Conservation (phyloP, 2,888 invertebrate genomes). For the Tetropium fuscum region DNA sequence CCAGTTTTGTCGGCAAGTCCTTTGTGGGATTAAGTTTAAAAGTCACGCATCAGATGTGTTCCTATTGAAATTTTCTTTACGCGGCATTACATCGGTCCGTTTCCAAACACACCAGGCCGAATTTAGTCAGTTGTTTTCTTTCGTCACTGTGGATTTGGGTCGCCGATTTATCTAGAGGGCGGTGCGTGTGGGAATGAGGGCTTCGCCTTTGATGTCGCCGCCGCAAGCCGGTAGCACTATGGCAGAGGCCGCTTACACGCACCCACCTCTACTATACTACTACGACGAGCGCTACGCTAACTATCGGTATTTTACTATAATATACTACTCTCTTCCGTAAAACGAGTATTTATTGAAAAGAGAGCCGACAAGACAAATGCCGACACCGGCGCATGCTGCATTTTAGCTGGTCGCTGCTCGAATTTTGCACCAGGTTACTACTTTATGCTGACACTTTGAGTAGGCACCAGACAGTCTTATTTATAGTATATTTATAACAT, state of each 20-base stretch:
- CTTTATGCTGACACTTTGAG: not conserved
- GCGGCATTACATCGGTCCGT: conserved; percentile 15
- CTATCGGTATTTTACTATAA: conserved; percentile 43
- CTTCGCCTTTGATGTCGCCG: conserved; percentile 58
- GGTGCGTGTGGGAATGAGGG: conserved; percentile 57
- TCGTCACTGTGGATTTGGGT: conserved; percentile 54
- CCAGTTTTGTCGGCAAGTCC: conserved; percentile 50
- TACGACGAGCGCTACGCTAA: conserved; percentile 23
- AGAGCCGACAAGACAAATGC: conserved; percentile 33
- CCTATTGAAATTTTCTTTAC: conserved; percentile 33
- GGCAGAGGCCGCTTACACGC: conserved; percentile 34
- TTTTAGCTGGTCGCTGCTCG: conserved; percentile 34
- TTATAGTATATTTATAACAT: not conserved
- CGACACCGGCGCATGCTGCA: conserved; percentile 38
- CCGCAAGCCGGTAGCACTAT: conserved; percentile 36
- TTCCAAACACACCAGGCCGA: conserved; percentile 34
- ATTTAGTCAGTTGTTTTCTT: conserved; percentile 52
- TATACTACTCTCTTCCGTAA: conserved; percentile 47
- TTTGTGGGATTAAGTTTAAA: conserved; percentile 59
- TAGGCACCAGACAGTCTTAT: not conserved
- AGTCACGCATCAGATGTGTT: conserved; percentile 59
- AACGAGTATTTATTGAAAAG: conserved; percentile 43
- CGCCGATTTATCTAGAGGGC: conserved; percentile 53
- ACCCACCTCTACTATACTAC: conserved; percentile 31
- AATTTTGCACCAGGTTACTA: conserved; percentile 32